phyloP scores from a whole-genome alignment of 2,113 vertebrate species.

The Planiliza haematocheilus region DNA sequence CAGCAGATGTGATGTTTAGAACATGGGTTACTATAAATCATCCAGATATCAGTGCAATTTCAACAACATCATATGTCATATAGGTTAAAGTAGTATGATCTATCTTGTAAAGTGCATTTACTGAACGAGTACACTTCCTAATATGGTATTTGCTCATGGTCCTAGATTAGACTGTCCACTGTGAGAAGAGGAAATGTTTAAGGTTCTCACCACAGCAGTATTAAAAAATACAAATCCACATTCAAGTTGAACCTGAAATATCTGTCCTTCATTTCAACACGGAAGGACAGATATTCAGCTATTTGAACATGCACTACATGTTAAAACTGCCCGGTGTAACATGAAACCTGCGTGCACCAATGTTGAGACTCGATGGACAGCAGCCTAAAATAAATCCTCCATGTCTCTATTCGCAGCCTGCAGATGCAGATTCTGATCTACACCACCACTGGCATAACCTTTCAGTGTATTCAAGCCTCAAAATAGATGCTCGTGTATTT shows the following conservation, averaged over 20 bases:
- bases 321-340: not conserved
- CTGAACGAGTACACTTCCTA: constrained; percentile 8
- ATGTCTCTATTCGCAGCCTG: not conserved
- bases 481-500: constrained; percentile 33
- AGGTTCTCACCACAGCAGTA: not conserved
- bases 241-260: too few relatives aligned
- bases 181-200: constrained; percentile 25
- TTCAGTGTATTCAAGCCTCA: constrained; percentile 11
- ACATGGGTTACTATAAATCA: not conserved
- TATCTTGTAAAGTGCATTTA: not conserved
- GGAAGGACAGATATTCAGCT: too few relatives aligned
- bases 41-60: not conserved
- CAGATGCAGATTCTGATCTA: constrained; percentile 22
- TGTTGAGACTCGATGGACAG: not conserved
- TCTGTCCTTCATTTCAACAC: too few relatives aligned
- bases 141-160: not conserved
- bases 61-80: not conserved
- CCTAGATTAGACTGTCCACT: not conserved
- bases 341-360: not conserved
- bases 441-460: constrained; percentile 11
- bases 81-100: not conserved
- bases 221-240: not conserved
- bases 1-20: not conserved
- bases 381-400: constrained; percentile 32
- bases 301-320: too few relatives aligned